phyloP scores from a whole-genome alignment of 2,888 invertebrate genomes.

The Nomada ferruginata region DNA sequence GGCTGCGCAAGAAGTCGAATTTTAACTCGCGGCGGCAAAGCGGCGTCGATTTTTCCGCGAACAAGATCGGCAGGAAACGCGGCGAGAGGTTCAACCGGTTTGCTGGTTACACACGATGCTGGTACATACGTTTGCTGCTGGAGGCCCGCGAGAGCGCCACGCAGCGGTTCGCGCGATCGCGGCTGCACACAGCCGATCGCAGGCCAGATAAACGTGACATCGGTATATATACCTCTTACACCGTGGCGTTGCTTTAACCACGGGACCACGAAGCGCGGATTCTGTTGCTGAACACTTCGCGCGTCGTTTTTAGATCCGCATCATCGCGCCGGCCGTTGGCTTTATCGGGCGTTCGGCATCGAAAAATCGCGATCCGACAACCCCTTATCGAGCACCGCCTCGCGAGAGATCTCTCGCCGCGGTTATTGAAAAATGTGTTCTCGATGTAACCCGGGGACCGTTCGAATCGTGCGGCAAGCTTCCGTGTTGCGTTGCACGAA shows the following conservation, averaged over 20 bases:
- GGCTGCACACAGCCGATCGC: constrained; percentile 62
- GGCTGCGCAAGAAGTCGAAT: constrained; percentile 1
- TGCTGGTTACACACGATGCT: constrained; percentile 46
- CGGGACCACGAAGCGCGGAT: constrained; percentile 66
- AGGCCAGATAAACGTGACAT: constrained; percentile 69
- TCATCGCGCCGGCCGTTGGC: constrained; percentile 56
- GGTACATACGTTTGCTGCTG: background rate
- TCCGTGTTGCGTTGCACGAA: background rate
- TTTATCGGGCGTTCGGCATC: constrained; percentile 64
- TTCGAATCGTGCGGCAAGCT: background rate
- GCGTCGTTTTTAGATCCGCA: constrained; percentile 71
- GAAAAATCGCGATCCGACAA: constrained; percentile 63
- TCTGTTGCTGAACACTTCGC: constrained; percentile 65
- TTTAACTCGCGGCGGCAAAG: constrained; percentile 26
- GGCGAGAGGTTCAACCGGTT: constrained; percentile 62
- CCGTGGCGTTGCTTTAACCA: constrained; percentile 56
- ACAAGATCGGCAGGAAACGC: constrained; percentile 51
- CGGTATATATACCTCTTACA: constrained; percentile 51
- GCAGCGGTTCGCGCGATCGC: constrained; percentile 68
- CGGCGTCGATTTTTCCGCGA: constrained; percentile 42
- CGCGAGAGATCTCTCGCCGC: constrained; percentile 20
- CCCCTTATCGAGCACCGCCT: constrained; percentile 52
- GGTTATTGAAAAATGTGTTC: constrained; percentile 43
- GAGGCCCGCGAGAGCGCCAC: constrained; percentile 57
- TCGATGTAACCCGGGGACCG: background rate